phyloP scores from a whole-genome alignment of 1,140 invertebrate species.

The Sitophilus oryzae region DNA sequence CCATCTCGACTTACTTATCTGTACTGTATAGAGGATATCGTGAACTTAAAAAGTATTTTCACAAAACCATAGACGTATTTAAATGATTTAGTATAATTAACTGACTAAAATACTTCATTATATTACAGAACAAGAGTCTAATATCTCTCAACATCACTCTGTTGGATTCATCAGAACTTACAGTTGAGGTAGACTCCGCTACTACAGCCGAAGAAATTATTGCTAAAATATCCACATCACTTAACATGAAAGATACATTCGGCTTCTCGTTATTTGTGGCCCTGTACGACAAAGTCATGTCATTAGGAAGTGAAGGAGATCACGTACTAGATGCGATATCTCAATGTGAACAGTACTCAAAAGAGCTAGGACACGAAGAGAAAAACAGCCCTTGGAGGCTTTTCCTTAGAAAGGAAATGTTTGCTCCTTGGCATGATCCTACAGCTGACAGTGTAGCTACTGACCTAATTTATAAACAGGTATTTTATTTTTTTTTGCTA shows the following conservation, averaged over 20 bases:
- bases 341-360: slow-evolving; percentile 92
- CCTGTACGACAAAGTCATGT: slow-evolving; percentile 66
- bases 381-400: slow-evolving; percentile 70
- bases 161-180: slow-evolving; percentile 81
- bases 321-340: slow-evolving; percentile 94
- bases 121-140: slow-evolving; percentile 65
- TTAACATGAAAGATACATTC: slow-evolving; percentile 75
- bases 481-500: neutral
- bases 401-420: slow-evolving; percentile 84
- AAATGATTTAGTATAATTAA: too few relatives aligned
- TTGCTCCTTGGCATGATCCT: slow-evolving; percentile 89
- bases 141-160: slow-evolving; percentile 78
- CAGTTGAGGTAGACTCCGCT: slow-evolving; percentile 76
- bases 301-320: slow-evolving; percentile 64
- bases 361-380: slow-evolving; percentile 77
- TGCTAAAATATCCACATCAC: slow-evolving; percentile 70
- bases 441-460: slow-evolving; percentile 70
- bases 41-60: too few relatives aligned
- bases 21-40: too few relatives aligned
- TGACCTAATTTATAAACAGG: slow-evolving; percentile 76
- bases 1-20: too few relatives aligned
- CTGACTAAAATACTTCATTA: too few relatives aligned
- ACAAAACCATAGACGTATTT: too few relatives aligned
- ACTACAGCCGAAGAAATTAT: slow-evolving; percentile 85
- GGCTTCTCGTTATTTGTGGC: slow-evolving; percentile 91